These are phyloP conservation scores for Poeciliopsis turrubarensis DNA, from an alignment of 2,113 vertebrate species.

Conservation along the genomic window DNA sequence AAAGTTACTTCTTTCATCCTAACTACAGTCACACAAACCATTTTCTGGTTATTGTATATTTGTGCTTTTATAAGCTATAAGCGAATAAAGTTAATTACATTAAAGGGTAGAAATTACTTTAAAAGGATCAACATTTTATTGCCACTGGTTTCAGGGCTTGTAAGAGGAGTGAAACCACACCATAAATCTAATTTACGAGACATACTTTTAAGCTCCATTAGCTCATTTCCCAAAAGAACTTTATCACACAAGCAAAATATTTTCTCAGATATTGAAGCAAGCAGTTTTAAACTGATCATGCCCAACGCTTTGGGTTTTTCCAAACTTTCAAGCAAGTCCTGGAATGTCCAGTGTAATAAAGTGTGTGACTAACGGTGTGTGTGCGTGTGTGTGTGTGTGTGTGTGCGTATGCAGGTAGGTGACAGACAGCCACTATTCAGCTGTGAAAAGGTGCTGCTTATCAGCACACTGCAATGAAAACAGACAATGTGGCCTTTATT, in stretches of 20 bases:
- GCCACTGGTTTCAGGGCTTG: background rate
- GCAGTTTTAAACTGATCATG: constrained; percentile 1
- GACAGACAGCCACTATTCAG: constrained; percentile 33
- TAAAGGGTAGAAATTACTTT: background rate
- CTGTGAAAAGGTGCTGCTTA: constrained; percentile 53
- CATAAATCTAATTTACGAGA: constrained; percentile 5
- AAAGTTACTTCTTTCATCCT: background rate
- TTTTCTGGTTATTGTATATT: background rate
- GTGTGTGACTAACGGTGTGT: constrained; percentile 15
- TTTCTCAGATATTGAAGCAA: constrained; percentile 14
- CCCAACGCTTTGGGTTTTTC: constrained; percentile 23
- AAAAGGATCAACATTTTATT: constrained; percentile 1
- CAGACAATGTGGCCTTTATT: constrained; percentile 54
- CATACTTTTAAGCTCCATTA: constrained; percentile 19
- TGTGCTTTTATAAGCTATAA: constrained; percentile 11
- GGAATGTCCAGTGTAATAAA: constrained; percentile 3
- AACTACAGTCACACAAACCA: background rate
- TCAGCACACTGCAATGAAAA: constrained; percentile 57
- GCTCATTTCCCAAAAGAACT: constrained; percentile 42
- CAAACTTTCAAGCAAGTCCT: background rate
- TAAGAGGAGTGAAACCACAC: background rate
- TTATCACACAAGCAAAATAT: constrained; percentile 20
- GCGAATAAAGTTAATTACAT: constrained; percentile 19
- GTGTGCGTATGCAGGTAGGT: constrained; percentile 13
- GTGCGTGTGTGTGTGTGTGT: no score